A percentile compares a stretch with the other conserved stretches of the same genome.
These are phyloP conservation scores for Beris chalybata DNA, from an alignment of 2,888 invertebrate species.

Conservation along the genomic window DNA sequence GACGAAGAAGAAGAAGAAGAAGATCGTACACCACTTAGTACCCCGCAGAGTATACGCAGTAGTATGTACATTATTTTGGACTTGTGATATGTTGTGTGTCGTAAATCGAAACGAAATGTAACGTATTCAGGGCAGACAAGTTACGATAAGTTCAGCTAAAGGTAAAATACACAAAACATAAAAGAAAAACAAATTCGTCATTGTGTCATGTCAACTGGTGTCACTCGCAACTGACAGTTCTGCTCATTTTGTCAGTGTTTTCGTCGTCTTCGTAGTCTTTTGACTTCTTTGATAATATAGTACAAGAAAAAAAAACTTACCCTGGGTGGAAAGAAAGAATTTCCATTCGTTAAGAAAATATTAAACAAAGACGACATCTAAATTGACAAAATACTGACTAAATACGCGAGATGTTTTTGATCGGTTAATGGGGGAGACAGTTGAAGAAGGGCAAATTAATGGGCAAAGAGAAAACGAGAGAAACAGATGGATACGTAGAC, in stretches of 20 bases:
- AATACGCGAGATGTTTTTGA: neutral
- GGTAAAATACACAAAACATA: conserved; percentile 2
- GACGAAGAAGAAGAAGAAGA: conserved; percentile 2
- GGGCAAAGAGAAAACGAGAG: no score
- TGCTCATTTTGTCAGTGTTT: conserved; percentile 11
- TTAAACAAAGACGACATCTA: conserved; percentile 17
- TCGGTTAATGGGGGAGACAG: neutral
- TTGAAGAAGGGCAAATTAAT: no score
- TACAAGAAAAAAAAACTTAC: no score
- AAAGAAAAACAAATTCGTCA: conserved; percentile 27
- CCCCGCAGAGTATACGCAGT: conserved; percentile 21
- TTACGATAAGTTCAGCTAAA: neutral
- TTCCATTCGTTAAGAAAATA: conserved; percentile 30
- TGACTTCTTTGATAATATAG: no score
- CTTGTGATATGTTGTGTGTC: neutral
- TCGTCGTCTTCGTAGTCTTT: conserved; percentile 8
- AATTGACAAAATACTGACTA: neutral
- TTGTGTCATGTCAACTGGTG: conserved; percentile 29
- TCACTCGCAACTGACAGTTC: conserved; percentile 29
- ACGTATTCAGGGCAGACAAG: neutral
- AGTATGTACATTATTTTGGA: neutral
- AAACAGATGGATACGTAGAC: no score
- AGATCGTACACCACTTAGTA: conserved; percentile 22
- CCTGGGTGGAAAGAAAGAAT: conserved; percentile 10
- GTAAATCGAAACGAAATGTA: neutral